Base-by-base conservation (phyloP, 2,113 vertebrate genomes). In the Azemiops feae region DNA sequence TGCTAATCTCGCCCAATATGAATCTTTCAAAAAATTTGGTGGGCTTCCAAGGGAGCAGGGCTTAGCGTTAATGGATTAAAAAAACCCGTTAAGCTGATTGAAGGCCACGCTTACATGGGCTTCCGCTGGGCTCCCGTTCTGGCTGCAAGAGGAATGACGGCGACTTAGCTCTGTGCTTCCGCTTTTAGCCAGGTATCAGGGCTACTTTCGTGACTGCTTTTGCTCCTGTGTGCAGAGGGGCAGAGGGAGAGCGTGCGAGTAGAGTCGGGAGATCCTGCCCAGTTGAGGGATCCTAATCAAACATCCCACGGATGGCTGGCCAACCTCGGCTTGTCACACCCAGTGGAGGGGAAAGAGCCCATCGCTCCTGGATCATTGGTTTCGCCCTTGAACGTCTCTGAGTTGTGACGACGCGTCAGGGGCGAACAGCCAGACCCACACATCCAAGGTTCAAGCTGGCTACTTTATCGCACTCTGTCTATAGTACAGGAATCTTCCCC, bases 61-160 rank as follows among this genome's bases (percentile, higher is more conserved):
- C 53, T 85, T 81, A 89, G 87, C 87, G 54, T 47, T n/a, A 52
- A 52, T 64, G 57, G 16, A 50, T 60, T 45, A n/a, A 45, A 91
- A 69, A 30, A n/a, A n/a, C 4, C 27, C 20, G 8, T 57, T 60
- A 52, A 45, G 18, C 43, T 16, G 64, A 81, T 85, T 85, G 74
- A 39, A 52, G 25, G n/a, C 25, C n/a, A 9, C 27, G 50, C n/a
- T 53, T 81, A 20, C 34, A 39, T 81, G 69, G 4, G 10, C 43
- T 64, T 60, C 11, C 69, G 47, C 20, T 2, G 6, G 3, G 47
- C 39, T 25, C 4, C n/a, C n/a, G 11, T 64, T 45, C 89, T 74
- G 47, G 3, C 4, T 12, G 47, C 47, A 9, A 55, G 16, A 8
- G 34, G 18, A 20, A 3, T 1, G 0, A 20, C 0, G 12, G 14